Evolutionary conservation across 2,113 vertebrate species (phyloP), one percentile per base, ranked within the genome.

Genomic region (Stigmatopora nigra): DNA sequence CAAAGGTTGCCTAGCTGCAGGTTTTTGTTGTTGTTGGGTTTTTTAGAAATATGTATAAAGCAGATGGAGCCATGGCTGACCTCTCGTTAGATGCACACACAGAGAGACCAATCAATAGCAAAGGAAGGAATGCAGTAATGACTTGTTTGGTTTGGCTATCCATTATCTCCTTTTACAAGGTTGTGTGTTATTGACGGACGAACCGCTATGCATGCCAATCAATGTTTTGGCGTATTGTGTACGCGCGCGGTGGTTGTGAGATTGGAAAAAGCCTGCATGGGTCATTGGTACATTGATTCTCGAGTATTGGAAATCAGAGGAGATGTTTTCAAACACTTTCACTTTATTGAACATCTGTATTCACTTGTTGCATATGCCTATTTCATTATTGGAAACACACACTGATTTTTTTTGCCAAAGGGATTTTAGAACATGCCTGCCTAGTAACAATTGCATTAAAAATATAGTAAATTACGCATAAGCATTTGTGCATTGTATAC

Each of bases 111-210:
- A 83, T 87, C 79, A 79, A 81, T 86, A 78, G 38, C 58, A 64
- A 68, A 78, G 61, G 78, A 78, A 84, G 67, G 83, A 76, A 80
- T 75, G 64, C 79, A 65, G 69, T 86, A 89, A 89, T 87, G 81
- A 88, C 79, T 85, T 84, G 82, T 84, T 80, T 83, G 70, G 79
- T 69, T 57, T 71, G 62, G 71, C 82, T 78, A 65, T 74, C 75
- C 73, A 82, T 88, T 86, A 81, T 80, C 63, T 61, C 12, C 47
- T 80, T 31, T 83, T 76, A 79, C 78, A 80, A 86, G 82, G 84
- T 79, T 87, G 78, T 71, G 73, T 70, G 73, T 70, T 86, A 82
- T 84, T 84, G 86, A 88, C 84, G 75, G 55, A 67, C 56, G 73
- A 72, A 70, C 14, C 70, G 77, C 74, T 68, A 78, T 71, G 75